Conservation (phyloP, 2,113 vertebrate genomes). For the Miniopterus natalensis region DNA sequence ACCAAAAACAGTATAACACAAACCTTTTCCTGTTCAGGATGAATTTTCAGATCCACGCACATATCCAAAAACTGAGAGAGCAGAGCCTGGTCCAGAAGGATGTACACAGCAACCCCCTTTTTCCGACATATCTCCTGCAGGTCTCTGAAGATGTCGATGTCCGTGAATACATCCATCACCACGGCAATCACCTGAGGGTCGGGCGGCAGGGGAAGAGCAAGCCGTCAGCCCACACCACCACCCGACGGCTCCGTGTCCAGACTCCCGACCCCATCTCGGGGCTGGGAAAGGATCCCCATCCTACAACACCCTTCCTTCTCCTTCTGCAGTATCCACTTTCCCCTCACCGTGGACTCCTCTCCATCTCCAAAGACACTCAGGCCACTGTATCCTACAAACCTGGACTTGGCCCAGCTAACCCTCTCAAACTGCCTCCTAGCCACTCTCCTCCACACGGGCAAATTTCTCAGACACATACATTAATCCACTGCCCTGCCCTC, state of each 20-base stretch:
- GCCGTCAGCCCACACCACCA: not conserved
- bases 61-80: slow-evolving; percentile 94
- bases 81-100: slow-evolving; percentile 94
- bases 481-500: not conserved
- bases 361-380: not conserved
- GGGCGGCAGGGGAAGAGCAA: not conserved
- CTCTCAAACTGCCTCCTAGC: not conserved
- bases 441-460: not conserved
- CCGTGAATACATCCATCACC: slow-evolving; percentile 97
- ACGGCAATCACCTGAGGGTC: slow-evolving; percentile 95
- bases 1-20: not conserved
- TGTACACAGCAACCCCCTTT: slow-evolving; percentile 94
- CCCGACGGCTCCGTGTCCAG: fast-evolving
- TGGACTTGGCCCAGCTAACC: not conserved
- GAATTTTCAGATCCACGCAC: slow-evolving; percentile 92
- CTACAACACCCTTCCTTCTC: not conserved
- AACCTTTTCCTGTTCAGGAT: slow-evolving; percentile 94
- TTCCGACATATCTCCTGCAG: slow-evolving; percentile 93
- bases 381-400: not conserved
- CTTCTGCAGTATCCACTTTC: not conserved
- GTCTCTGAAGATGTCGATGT: slow-evolving; percentile 96
- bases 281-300: not conserved
- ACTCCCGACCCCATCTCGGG: not conserved
- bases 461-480: not conserved
- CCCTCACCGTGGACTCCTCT: not conserved